Conservation (phyloP, 1,140 invertebrate species). For the Bombus waltoni region DNA sequence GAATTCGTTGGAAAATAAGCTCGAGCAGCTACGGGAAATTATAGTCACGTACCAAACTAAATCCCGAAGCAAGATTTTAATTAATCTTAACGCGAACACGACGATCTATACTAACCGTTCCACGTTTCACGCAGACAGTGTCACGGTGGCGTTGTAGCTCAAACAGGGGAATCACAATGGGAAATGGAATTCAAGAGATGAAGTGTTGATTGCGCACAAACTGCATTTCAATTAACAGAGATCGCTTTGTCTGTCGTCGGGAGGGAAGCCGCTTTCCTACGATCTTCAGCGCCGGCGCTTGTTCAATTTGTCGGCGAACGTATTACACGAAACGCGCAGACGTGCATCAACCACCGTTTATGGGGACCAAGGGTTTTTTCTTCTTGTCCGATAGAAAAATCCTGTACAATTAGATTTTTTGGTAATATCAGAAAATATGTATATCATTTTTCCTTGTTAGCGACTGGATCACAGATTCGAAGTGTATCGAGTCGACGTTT, state of each 20-base stretch:
- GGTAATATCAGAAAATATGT: too few species aligned
- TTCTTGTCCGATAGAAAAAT: not conserved
- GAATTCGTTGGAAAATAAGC: not conserved
- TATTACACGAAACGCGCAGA: constrained; percentile 13
- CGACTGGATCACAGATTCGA: too few species aligned
- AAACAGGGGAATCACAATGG: constrained; percentile 44
- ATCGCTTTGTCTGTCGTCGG: constrained; percentile 33
- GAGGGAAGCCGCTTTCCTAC: constrained; percentile 13
- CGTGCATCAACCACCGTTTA: not conserved
- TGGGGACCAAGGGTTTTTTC: not conserved
- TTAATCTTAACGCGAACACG: constrained; percentile 28
- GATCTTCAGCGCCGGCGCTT: constrained; percentile 39
- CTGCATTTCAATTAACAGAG: constrained; percentile 56
- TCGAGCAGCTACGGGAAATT: not conserved
- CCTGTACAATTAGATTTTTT: too few species aligned
- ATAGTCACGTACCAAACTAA: not conserved
- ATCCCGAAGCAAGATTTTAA: constrained; percentile 30
- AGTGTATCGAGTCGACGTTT: too few species aligned
- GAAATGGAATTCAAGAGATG: constrained; percentile 53
- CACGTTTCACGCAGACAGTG: constrained; percentile 22
- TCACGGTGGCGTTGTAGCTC: constrained; percentile 28
- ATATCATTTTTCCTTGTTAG: too few species aligned
- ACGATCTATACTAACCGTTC: constrained; percentile 42
- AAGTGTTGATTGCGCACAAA: constrained; percentile 56
- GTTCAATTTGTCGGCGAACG: constrained; percentile 42